Conservation (phyloP, 2,113 vertebrate genomes). For the Neoarius graeffei region DNA sequence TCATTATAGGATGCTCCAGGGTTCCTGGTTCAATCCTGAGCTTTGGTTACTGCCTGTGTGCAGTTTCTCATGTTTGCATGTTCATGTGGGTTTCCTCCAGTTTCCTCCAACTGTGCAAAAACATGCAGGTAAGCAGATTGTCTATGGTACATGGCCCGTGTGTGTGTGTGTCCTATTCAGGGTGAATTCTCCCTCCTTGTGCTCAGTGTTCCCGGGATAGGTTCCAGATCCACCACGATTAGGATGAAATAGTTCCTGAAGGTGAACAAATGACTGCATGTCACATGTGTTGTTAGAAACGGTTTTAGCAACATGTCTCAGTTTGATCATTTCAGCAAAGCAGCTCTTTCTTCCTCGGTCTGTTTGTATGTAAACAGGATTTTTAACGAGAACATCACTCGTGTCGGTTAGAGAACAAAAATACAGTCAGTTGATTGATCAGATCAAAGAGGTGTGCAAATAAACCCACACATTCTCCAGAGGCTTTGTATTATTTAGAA, state of each 20-base stretch:
- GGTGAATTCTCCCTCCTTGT: neutral
- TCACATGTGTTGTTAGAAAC: neutral
- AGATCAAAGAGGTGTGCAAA: neutral
- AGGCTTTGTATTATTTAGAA: slow-evolving; percentile 47
- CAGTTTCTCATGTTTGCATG: neutral
- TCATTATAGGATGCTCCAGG: too few relatives aligned
- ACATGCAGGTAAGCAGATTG: neutral
- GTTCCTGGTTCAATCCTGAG: neutral
- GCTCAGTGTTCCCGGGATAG: neutral
- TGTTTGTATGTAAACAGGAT: neutral
- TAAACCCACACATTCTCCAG: slow-evolving; percentile 33
- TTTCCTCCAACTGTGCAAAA: neutral
- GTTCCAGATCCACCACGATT: neutral
- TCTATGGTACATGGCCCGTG: neutral
- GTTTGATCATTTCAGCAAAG: neutral
- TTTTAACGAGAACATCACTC: neutral
- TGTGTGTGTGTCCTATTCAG: neutral
- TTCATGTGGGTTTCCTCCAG: neutral
- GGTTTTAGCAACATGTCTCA: neutral
- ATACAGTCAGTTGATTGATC: too few relatives aligned
- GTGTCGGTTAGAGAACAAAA: neutral
- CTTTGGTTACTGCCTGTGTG: neutral
- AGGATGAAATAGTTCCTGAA: neutral
- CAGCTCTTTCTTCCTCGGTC: neutral
- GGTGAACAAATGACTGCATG: neutral